Percentiles rank a stretch among this genome's conserved stretches.
Evolutionary conservation across 1,140 invertebrate species (phyloP).

Genomic region (Dryas iulia): DNA sequence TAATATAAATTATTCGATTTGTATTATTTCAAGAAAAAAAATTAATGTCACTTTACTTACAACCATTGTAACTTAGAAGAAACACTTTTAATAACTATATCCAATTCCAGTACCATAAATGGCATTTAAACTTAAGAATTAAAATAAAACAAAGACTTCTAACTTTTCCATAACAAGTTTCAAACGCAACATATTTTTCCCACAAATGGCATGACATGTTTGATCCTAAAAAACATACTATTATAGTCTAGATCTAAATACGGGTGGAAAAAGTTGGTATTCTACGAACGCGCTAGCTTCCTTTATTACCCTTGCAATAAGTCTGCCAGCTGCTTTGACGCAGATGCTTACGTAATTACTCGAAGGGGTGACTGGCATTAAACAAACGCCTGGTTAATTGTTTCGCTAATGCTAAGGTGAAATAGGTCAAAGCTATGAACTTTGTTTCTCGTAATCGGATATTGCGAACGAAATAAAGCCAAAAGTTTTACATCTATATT

Average conservation of each 20-base stretch:
- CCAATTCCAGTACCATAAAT: no score
- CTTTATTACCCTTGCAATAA: slow-evolving; percentile 58
- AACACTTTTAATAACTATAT: no score
- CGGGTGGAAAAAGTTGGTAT: slow-evolving; percentile 47
- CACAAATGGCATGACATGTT: slow-evolving; percentile 21
- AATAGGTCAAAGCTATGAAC: slow-evolving; percentile 13
- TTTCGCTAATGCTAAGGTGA: slow-evolving; percentile 15
- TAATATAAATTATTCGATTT: no score
- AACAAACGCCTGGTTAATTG: slow-evolving; percentile 37
- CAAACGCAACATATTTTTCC: slow-evolving; percentile 14
- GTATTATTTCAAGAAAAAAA: no score
- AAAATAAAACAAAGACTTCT: slow-evolving; percentile 11
- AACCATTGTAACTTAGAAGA: no score
- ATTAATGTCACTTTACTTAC: no score
- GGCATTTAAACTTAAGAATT: background rate
- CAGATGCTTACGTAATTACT: slow-evolving; percentile 60
- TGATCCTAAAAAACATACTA: slow-evolving; percentile 23
- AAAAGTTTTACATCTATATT: no score
- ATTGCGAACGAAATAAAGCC: background rate
- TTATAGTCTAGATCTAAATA: slow-evolving; percentile 47
- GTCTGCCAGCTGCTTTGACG: slow-evolving; percentile 48
- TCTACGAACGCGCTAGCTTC: slow-evolving; percentile 51
- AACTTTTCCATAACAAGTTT: slow-evolving; percentile 15
- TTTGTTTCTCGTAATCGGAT: slow-evolving; percentile 2
- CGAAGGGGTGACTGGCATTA: slow-evolving; percentile 46